phyloP scores from a whole-genome alignment of 2,113 vertebrate species.

The Hippocampus mohnikei region DNA sequence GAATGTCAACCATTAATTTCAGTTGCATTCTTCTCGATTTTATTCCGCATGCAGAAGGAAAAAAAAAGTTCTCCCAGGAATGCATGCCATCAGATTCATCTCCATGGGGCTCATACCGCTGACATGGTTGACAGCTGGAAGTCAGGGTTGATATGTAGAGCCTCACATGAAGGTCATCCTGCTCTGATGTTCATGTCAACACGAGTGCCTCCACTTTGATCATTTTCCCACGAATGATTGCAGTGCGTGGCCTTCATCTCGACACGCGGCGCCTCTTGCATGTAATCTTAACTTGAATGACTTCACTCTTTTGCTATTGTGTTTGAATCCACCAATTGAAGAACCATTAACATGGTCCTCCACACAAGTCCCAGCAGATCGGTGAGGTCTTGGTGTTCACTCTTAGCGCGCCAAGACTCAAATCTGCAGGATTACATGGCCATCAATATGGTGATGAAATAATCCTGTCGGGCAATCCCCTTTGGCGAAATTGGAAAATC shows the following conservation, averaged over 20 bases:
- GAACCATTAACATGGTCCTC: neutral
- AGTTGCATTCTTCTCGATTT: neutral
- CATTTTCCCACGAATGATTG: conserved; percentile 6
- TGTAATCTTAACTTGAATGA: conserved; percentile 2
- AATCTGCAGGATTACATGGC: conserved; percentile 56
- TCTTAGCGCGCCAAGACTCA: conserved; percentile 31
- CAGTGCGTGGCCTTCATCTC: conserved; percentile 7
- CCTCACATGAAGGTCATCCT: neutral
- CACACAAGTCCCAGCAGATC: neutral
- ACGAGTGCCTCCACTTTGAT: neutral
- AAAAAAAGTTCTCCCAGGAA: neutral
- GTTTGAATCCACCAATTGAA: neutral
- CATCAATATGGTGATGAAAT: conserved; percentile 62
- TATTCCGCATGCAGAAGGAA: neutral
- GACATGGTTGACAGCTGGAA: conserved; percentile 6
- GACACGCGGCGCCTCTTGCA: neutral
- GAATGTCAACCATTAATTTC: neutral
- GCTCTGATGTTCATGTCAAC: conserved; percentile 1
- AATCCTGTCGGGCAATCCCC: conserved; percentile 53
- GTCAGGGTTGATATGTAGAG: conserved; percentile 1
- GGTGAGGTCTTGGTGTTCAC: neutral
- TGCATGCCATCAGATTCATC: conserved; percentile 1
- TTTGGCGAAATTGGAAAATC: conserved; percentile 46
- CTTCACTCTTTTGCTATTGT: conserved; percentile 8
- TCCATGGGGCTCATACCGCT: neutral